Evolutionary conservation across 2,113 vertebrate genomes (phyloP).

Genomic region (Synchiropus splendidus): DNA sequence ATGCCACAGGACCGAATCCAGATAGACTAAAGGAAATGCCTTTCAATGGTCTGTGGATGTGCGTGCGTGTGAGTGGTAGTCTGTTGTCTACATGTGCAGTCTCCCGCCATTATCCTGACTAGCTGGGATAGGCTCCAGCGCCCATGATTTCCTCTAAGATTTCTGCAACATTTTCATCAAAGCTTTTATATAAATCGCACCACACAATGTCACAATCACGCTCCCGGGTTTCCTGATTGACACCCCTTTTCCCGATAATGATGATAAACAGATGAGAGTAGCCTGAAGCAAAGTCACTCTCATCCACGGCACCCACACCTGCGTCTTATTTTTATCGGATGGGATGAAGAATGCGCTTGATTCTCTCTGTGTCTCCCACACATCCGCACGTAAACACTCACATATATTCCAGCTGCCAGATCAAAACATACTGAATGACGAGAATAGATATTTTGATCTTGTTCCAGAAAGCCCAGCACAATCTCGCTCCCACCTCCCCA

Average conservation of each 20-base stretch:
- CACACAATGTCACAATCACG: slow-evolving; percentile 11
- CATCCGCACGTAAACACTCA: slow-evolving; percentile 6
- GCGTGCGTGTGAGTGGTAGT: no score
- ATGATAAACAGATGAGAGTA: slow-evolving; percentile 31
- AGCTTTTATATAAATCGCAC: slow-evolving; percentile 12
- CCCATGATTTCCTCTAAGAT: slow-evolving; percentile 21
- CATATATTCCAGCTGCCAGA: slow-evolving; percentile 43
- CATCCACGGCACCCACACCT: slow-evolving; percentile 18
- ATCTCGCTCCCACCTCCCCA: slow-evolving; percentile 13
- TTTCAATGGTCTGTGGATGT: no score
- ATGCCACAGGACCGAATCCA: no score
- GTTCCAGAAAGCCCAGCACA: no score
- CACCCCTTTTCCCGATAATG: slow-evolving; percentile 13
- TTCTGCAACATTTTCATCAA: neutral
- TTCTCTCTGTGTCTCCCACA: slow-evolving; percentile 20
- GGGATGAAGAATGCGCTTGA: slow-evolving; percentile 7
- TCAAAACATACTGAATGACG: slow-evolving; percentile 47
- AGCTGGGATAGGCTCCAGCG: no score
- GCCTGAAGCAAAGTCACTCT: slow-evolving; percentile 24
- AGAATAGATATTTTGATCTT: slow-evolving; percentile 52
- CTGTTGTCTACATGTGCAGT: no score
- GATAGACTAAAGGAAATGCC: no score
- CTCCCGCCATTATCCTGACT: no score
- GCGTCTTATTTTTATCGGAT: slow-evolving; percentile 28
- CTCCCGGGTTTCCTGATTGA: slow-evolving; percentile 15